Percentiles rank a stretch among this genome's conserved stretches.
Conservation (phyloP, 1,140 invertebrate genomes). For the Pissodes strobi region DNA sequence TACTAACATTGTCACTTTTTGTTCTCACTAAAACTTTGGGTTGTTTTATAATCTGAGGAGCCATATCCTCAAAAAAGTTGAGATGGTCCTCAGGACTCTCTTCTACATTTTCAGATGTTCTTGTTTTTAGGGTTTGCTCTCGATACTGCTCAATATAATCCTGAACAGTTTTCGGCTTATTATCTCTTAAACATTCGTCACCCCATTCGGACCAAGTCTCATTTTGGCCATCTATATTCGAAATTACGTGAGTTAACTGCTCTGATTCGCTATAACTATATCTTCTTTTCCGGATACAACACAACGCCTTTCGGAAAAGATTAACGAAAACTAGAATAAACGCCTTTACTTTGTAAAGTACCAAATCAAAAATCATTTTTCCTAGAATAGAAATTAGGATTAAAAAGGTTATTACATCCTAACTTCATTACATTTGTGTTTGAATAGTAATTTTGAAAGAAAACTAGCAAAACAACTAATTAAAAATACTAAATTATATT, state of each 20-base stretch:
- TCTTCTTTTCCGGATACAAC: constrained; percentile 60
- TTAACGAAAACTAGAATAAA: constrained; percentile 58
- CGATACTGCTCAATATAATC: constrained; percentile 62
- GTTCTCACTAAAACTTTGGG: constrained; percentile 58
- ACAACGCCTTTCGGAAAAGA: constrained; percentile 59
- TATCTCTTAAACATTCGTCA: constrained; percentile 42
- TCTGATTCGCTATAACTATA: constrained; percentile 59
- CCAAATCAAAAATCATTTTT: constrained; percentile 40
- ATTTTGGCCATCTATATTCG: constrained; percentile 49
- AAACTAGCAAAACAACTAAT: no score
- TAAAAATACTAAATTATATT: no score
- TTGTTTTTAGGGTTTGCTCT: constrained; percentile 50
- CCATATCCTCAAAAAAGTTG: constrained; percentile 63
- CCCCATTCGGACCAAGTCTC: constrained; percentile 59
- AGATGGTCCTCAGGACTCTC: constrained; percentile 51
- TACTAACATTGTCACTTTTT: constrained; percentile 43
- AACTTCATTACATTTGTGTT: no score
- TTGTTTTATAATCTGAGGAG: constrained; percentile 60
- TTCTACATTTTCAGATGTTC: constrained; percentile 37
- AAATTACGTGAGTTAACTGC: constrained; percentile 59
- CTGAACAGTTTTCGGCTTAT: constrained; percentile 58
- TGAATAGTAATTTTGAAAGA: no score
- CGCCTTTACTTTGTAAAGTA: constrained; percentile 55
- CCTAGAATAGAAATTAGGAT: background rate
- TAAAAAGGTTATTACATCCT: no score